These are phyloP conservation scores for Rhabdornis inornatus DNA, from an alignment of 2,113 vertebrate species.

Conservation along the genomic window DNA sequence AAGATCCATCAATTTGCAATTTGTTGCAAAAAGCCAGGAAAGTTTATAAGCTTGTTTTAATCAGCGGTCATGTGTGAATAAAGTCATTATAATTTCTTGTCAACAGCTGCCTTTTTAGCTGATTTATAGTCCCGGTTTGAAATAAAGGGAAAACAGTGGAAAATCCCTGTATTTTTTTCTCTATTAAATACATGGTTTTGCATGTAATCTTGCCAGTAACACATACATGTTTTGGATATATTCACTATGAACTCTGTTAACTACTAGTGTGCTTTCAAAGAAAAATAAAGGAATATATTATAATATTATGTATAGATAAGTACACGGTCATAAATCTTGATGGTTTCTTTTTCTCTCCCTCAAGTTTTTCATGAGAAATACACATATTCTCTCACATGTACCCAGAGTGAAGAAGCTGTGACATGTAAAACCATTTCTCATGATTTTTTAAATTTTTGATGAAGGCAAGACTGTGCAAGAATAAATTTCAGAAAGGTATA, in stretches of 20 bases:
- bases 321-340: background rate
- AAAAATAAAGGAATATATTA: background rate
- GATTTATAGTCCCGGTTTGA: background rate
- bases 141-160: background rate
- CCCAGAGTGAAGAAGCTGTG: background rate
- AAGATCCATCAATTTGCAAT: background rate
- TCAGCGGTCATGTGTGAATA: background rate
- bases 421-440: slow-evolving; percentile 23
- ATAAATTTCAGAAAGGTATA: slow-evolving; percentile 9
- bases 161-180: background rate
- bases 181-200: background rate
- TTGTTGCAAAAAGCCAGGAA: background rate
- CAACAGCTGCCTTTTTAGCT: background rate
- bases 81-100: background rate
- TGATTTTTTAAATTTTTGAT: background rate
- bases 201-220: background rate
- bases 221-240: background rate
- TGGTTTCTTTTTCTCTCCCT: background rate
- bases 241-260: background rate
- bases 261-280: background rate
- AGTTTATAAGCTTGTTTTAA: background rate
- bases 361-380: background rate
- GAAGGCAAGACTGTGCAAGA: background rate
- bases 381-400: background rate
- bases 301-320: background rate